Conservation (phyloP, 2,888 invertebrate genomes). For the Atethmia centrago region DNA sequence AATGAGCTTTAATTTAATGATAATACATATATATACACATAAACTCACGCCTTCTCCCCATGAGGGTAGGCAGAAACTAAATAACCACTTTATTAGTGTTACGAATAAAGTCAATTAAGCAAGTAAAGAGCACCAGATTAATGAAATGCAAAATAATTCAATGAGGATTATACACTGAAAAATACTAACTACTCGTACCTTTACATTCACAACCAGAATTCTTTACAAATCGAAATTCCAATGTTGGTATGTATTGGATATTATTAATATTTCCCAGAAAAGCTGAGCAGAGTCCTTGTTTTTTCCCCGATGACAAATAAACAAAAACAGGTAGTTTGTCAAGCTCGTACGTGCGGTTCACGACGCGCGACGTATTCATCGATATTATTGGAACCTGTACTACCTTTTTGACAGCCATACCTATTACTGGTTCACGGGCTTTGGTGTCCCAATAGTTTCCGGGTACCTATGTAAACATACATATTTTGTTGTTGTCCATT, state of each 20-base stretch:
- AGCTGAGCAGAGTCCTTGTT: slow-evolving; percentile 10
- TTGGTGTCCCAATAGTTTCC: slow-evolving; percentile 22
- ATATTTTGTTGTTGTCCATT: not conserved
- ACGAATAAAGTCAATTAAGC: not conserved
- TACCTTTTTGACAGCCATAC: slow-evolving; percentile 18
- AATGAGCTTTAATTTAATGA: too few relatives aligned
- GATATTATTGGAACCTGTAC: slow-evolving; percentile 41
- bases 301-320: slow-evolving; percentile 26
- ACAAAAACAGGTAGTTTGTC: slow-evolving; percentile 12
- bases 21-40: too few relatives aligned
- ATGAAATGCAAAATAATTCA: not conserved
- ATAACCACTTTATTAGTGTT: too few relatives aligned
- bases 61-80: too few relatives aligned
- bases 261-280: slow-evolving; percentile 22
- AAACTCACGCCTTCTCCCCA: too few relatives aligned
- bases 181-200: not conserved
- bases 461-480: too few relatives aligned
- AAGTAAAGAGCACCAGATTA: not conserved
- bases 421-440: slow-evolving; percentile 4
- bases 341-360: slow-evolving; percentile 22
- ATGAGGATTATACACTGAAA: not conserved
- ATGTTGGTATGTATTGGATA: not conserved
- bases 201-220: not conserved
- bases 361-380: slow-evolving; percentile 31
- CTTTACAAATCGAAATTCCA: not conserved